Conservation (phyloP, 2,888 invertebrate genomes). For the Lithophane semibrunnea region DNA sequence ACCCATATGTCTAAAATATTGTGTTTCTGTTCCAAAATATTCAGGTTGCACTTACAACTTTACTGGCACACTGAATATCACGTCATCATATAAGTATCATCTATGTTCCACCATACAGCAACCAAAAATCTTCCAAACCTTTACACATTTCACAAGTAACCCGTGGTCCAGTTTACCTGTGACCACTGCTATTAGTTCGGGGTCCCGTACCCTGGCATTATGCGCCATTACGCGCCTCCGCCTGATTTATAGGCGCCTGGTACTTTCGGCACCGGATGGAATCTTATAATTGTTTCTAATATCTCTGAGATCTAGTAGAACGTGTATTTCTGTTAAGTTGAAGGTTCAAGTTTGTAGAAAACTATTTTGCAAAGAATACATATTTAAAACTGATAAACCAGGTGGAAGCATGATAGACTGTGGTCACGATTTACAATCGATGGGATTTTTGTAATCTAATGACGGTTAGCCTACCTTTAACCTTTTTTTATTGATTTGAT, state of each 20-base stretch:
- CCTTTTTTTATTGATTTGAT: neutral
- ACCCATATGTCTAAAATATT: neutral
- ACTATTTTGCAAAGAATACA: neutral
- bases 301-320: conserved; percentile 35
- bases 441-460: neutral
- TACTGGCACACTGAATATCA: neutral
- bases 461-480: neutral
- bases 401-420: neutral
- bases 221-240: conserved; percentile 75
- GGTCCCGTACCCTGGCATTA: conserved; percentile 76
- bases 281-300: conserved; percentile 61
- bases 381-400: neutral
- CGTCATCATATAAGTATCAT: neutral
- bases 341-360: conserved; percentile 11
- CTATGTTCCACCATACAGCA: neutral
- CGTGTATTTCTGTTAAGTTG: conserved; percentile 12
- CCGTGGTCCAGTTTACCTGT: conserved; percentile 67
- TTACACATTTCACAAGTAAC: neutral
- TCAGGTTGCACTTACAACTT: neutral
- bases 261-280: conserved; percentile 66
- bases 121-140: neutral
- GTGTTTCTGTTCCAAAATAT: neutral
- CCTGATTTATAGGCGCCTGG: conserved; percentile 74
- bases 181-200: conserved; percentile 48
- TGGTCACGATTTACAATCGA: neutral